phyloP scores from a whole-genome alignment of 92 coral and sea anemone species.

The Parazoanthus darwini region DNA sequence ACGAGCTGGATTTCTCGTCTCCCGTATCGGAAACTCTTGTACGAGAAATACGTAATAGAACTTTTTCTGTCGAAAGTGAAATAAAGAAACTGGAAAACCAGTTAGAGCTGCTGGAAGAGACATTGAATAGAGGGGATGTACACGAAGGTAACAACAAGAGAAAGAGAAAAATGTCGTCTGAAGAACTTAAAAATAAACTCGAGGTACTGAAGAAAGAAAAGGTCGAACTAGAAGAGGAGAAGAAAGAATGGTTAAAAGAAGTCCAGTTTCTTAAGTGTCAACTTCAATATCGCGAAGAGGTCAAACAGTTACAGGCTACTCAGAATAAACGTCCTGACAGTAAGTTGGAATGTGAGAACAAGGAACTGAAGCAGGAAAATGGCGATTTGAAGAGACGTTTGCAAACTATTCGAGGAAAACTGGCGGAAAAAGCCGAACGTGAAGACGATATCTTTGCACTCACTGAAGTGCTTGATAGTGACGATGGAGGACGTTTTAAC shows the following conservation, averaged over 20 bases:
- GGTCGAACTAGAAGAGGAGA: constrained; percentile 63
- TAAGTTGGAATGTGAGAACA: constrained; percentile 71
- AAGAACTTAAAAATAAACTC: constrained; percentile 53
- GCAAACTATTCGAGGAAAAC: constrained; percentile 50
- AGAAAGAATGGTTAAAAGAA: constrained; percentile 72
- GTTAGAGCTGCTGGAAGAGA: constrained; percentile 65
- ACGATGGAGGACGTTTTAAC: constrained; percentile 41
- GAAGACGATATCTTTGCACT: constrained; percentile 60
- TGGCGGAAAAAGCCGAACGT: constrained; percentile 58
- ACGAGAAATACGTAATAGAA: constrained; percentile 65
- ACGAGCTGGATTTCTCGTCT: constrained; percentile 37
- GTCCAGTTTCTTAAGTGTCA: constrained; percentile 75
- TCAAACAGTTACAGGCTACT: constrained; percentile 55
- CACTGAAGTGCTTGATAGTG: constrained; percentile 37
- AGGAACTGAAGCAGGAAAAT: constrained; percentile 58
- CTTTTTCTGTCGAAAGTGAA: constrained; percentile 70
- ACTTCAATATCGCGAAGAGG: constrained; percentile 76
- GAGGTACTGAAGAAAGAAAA: constrained; percentile 60
- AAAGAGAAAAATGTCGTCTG: constrained; percentile 45
- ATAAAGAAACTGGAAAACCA: constrained; percentile 76
- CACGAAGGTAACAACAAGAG: constrained; percentile 47
- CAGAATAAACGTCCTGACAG: constrained; percentile 43
- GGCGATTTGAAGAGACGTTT: constrained; percentile 61
- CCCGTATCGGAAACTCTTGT: constrained; percentile 56
- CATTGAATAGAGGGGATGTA: constrained; percentile 58